Evolutionary conservation across 2,888 invertebrate species (phyloP).

Genomic region (Epirrhoe tristata): DNA sequence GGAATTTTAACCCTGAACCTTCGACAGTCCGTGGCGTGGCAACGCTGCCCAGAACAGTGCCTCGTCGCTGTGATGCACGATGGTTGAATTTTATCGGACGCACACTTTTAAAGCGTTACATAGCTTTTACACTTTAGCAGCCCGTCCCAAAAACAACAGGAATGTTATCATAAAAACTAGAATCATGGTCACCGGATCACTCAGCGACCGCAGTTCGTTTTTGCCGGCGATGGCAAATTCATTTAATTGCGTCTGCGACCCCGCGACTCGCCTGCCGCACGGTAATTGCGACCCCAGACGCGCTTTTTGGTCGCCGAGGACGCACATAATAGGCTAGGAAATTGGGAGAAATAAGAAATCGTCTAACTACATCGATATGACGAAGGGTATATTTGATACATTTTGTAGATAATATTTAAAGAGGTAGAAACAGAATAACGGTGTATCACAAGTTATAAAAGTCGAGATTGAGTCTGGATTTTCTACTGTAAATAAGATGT

Average conservation of each 20-base stretch:
- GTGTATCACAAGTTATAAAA: no score
- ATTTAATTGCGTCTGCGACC: conserved; percentile 78
- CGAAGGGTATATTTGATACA: neutral
- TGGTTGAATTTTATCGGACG: no score
- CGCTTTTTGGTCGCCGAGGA: conserved; percentile 46
- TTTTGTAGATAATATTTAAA: no score
- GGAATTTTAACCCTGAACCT: no score
- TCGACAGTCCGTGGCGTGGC: no score
- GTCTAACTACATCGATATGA: neutral
- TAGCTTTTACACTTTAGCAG: no score
- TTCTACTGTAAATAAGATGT: no score
- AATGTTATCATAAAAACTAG: neutral
- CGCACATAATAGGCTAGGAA: conserved; percentile 34
- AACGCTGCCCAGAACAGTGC: no score
- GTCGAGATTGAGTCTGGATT: no score
- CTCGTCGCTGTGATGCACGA: no score
- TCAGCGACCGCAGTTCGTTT: conserved; percentile 61
- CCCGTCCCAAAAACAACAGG: neutral
- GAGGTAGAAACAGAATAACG: no score
- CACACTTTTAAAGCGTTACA: no score
- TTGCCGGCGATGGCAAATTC: conserved; percentile 72
- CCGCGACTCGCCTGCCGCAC: conserved; percentile 62
- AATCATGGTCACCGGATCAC: conserved; percentile 47
- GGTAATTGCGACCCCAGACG: conserved; percentile 64
- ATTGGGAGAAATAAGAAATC: conserved; percentile 35